Percentiles rank a stretch among this genome's conserved stretches.
phyloP scores from a whole-genome alignment of 2,113 vertebrate species.

The Podarcis cretensis region DNA sequence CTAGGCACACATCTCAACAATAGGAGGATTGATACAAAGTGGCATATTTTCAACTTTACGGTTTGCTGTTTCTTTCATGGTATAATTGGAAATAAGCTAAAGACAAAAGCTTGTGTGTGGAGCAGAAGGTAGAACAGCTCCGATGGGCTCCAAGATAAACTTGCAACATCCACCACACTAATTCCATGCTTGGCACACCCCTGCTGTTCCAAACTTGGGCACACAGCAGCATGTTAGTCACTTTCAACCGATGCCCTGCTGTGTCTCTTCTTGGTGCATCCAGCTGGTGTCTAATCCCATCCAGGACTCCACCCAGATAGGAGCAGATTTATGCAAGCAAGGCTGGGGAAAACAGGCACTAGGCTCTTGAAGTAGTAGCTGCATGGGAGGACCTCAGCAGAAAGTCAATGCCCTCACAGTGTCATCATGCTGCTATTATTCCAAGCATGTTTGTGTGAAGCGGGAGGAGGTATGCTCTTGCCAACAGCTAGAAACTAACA shows the following conservation, averaged over 20 bases:
- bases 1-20: constrained; percentile 56
- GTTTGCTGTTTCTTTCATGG: constrained; percentile 35
- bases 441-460: background rate
- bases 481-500: background rate
- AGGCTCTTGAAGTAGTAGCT: background rate
- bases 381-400: background rate
- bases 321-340: background rate
- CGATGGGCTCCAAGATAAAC: background rate
- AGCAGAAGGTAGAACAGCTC: background rate
- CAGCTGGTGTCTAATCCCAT: too few relatives aligned
- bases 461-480: background rate
- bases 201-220: background rate
- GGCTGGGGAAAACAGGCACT: background rate
- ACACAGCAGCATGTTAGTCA: background rate
- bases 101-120: background rate
- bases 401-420: background rate
- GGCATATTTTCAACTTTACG: constrained; percentile 51
- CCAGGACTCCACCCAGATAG: background rate
- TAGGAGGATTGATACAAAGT: constrained; percentile 46
- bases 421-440: background rate
- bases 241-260: background rate
- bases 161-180: background rate
- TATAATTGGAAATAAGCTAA: background rate
- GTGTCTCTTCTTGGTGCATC: background rate
- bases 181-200: background rate